phyloP scores from a whole-genome alignment of 2,888 invertebrate species.

The Clepsis dumicolana region DNA sequence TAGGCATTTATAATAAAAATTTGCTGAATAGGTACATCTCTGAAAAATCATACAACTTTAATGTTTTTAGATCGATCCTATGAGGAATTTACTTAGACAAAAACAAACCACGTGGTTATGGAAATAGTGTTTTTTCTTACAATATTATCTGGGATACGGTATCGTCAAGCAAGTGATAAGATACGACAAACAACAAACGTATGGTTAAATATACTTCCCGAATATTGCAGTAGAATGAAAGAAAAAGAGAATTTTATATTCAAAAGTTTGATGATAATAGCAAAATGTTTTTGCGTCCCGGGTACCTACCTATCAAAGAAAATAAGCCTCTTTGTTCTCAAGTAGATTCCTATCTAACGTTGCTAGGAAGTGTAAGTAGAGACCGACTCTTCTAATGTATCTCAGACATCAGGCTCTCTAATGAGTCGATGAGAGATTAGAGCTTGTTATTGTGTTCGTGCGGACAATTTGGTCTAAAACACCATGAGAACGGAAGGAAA shows the following conservation, averaged over 20 bases:
- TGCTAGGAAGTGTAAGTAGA: background rate
- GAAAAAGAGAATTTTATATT: background rate
- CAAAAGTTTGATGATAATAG: background rate
- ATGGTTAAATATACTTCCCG: constrained; percentile 10
- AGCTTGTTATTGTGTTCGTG: constrained; percentile 36
- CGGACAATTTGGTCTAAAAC: constrained; percentile 40
- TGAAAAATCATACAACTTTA: background rate
- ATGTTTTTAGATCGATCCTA: background rate
- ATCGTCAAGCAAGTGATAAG: constrained; percentile 23
- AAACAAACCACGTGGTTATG: background rate
- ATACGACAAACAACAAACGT: constrained; percentile 10
- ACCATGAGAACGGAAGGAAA: constrained; percentile 51
- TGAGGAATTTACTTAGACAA: background rate
- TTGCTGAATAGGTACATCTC: background rate
- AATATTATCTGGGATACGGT: constrained; percentile 24
- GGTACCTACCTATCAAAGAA: constrained; percentile 3
- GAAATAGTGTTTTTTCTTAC: constrained; percentile 10
- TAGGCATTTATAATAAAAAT: too few relatives aligned
- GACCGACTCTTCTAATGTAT: constrained; percentile 13
- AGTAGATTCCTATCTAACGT: too few relatives aligned
- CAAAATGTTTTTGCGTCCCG: background rate
- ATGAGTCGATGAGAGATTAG: constrained; percentile 40
- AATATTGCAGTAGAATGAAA: background rate
- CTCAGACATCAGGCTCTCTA: constrained; percentile 20
- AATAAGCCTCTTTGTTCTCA: background rate